Evolutionary conservation across 2,797 vertebrate genomes (phyloP).

Genomic region (Hyperoplus immaculatus): DNA sequence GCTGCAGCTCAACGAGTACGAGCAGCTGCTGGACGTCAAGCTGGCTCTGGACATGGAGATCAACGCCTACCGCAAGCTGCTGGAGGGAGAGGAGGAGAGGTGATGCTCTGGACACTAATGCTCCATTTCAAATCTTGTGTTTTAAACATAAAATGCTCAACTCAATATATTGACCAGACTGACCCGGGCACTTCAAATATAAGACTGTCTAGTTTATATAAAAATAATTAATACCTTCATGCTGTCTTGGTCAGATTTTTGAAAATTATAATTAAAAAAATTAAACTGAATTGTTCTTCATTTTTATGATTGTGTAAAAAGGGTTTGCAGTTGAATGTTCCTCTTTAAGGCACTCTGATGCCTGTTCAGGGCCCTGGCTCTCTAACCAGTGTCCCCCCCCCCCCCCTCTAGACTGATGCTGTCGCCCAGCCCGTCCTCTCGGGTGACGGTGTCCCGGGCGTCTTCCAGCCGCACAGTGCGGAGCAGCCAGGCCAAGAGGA

Average conservation of each 20-base stretch:
- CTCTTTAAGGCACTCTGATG: background rate
- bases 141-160: too few species aligned
- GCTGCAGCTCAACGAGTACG: conserved; percentile 89
- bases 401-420: conserved; percentile 86
- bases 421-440: conserved; percentile 89
- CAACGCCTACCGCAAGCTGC: conserved; percentile 91
- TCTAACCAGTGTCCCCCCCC: background rate
- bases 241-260: too few species aligned
- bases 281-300: too few species aligned
- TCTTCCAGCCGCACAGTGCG: conserved; percentile 89
- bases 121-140: too few species aligned
- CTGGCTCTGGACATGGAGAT: conserved; percentile 96
- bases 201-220: too few species aligned
- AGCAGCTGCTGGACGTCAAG: conserved; percentile 94
- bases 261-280: too few species aligned
- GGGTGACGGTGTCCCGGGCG: conserved; percentile 90
- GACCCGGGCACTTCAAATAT: too few species aligned
- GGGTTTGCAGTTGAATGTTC: too few species aligned
- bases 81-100: conserved; percentile 96
- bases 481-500: conserved; percentile 89
- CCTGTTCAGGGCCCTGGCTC: background rate
- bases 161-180: too few species aligned
- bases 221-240: too few species aligned
- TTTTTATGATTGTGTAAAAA: too few species aligned
- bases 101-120: conserved; percentile 58